Conservation (phyloP, 23 tunicate species). For the Trididemnum nubilum region DNA sequence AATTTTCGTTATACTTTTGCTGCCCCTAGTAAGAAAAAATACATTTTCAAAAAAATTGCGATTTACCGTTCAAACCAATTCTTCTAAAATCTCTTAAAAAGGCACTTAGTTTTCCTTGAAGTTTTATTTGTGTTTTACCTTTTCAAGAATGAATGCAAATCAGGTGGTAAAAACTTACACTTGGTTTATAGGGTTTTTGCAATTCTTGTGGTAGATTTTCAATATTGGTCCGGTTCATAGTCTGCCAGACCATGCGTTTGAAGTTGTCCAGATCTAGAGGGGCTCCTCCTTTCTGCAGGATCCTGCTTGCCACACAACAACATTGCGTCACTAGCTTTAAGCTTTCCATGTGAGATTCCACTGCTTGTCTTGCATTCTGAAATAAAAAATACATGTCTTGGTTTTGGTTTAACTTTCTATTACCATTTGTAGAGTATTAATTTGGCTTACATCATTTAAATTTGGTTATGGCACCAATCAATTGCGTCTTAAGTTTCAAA, state of each 20-base stretch:
- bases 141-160: no score
- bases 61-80: no score
- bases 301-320: constrained; percentile 53
- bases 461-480: no score
- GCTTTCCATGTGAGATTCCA: constrained; percentile 54
- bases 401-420: no score
- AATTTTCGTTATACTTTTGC: not conserved
- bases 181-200: constrained; percentile 42
- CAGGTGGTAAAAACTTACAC: constrained; percentile 53
- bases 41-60: no score
- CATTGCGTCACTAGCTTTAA: constrained; percentile 59
- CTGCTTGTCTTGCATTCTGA: constrained; percentile 54
- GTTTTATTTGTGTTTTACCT: no score
- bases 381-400: not conserved
- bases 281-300: constrained; percentile 62
- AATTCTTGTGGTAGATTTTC: constrained; percentile 39
- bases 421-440: no score
- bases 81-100: no score
- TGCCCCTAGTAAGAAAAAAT: no score
- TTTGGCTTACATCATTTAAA: no score
- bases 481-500: no score
- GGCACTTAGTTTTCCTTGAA: no score
- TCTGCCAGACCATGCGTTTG: constrained; percentile 60
- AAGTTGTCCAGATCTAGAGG: constrained; percentile 62
- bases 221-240: constrained; percentile 50